Conservation (phyloP, 2,888 invertebrate genomes). For the Drosophila merina region DNA sequence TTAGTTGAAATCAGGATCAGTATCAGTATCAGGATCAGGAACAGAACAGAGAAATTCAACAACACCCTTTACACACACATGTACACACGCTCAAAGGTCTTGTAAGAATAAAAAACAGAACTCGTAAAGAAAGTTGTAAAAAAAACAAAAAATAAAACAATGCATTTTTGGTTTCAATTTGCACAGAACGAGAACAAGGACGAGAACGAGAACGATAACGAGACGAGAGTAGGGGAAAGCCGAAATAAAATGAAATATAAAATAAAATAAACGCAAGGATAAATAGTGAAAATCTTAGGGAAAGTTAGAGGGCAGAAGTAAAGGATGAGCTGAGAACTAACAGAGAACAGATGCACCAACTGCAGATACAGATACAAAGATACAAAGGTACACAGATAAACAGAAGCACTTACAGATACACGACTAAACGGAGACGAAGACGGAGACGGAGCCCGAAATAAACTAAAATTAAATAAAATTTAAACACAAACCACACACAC, state of each 20-base stretch:
- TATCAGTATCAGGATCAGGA: background rate
- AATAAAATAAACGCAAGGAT: conserved; percentile 57
- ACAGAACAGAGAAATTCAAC: conserved; percentile 9
- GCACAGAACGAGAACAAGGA: conserved; percentile 26
- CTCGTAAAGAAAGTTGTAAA: conserved; percentile 28
- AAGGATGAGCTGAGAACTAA: background rate
- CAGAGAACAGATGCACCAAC: conserved; percentile 2
- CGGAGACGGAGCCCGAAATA: conserved; percentile 3
- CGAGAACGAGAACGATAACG: background rate
- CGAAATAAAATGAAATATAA: conserved; percentile 57
- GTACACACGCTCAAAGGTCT: conserved; percentile 63
- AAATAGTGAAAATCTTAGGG: conserved; percentile 58
- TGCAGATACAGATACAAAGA: background rate
- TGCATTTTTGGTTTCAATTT: conserved; percentile 63
- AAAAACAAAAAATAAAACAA: conserved; percentile 9
- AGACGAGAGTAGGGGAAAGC: conserved; percentile 12
- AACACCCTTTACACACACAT: conserved; percentile 26
- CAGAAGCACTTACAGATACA: background rate
- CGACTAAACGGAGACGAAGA: conserved; percentile 5
- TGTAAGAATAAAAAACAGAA: conserved; percentile 41
- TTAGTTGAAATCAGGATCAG: conserved; percentile 4
- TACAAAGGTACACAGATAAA: background rate
- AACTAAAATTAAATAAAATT: conserved; percentile 21
- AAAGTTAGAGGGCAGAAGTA: conserved; percentile 14
- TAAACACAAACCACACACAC: conserved; percentile 24